Evolutionary conservation across 2,797 vertebrate genomes (phyloP).

Genomic region (Gastrophryne carolinensis): DNA sequence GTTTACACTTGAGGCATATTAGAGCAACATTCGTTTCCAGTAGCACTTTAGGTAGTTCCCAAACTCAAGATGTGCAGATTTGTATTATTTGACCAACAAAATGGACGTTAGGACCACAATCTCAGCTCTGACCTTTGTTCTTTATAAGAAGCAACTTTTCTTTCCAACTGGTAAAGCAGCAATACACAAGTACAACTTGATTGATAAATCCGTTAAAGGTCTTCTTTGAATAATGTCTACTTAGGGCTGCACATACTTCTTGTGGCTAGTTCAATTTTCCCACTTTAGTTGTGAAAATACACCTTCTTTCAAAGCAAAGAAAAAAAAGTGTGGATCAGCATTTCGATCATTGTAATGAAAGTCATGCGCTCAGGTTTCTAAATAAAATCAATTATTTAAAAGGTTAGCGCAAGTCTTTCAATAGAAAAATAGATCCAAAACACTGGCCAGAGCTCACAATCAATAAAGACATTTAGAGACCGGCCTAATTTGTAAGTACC

Average conservation of each 20-base stretch:
- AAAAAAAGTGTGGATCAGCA: conserved; percentile 23
- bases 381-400: conserved; percentile 49
- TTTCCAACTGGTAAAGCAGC: neutral
- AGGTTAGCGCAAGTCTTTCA: conserved; percentile 38
- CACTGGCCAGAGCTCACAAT: conserved; percentile 28
- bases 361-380: conserved; percentile 28
- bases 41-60: too few species aligned
- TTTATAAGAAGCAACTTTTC: too few species aligned
- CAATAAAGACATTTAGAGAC: conserved; percentile 30
- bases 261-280: neutral
- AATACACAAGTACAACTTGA: neutral
- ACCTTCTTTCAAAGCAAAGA: neutral
- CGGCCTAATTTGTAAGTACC: neutral
- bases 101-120: too few species aligned
- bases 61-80: too few species aligned
- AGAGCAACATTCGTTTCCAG: too few species aligned
- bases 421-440: conserved; percentile 26
- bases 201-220: neutral
- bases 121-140: too few species aligned
- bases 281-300: neutral
- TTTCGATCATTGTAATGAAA: conserved; percentile 35
- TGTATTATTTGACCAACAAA: too few species aligned
- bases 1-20: too few species aligned
- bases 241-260: neutral
- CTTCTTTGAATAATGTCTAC: neutral